Evolutionary conservation across 2,113 vertebrate genomes (phyloP).

Genomic region (Cinclus cinclus): DNA sequence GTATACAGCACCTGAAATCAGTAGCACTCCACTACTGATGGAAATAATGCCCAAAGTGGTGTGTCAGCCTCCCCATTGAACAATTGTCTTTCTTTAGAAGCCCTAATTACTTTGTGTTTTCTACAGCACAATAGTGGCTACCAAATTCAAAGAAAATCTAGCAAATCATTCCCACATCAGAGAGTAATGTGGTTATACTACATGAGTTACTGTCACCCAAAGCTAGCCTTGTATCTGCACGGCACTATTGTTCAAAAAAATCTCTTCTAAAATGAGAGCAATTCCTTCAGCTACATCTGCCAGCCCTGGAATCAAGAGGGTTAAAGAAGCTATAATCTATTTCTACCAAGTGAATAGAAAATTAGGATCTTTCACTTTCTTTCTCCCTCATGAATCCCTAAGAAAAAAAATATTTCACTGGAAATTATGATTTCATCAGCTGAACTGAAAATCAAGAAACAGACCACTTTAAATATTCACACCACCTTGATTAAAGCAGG

Average conservation of each 20-base stretch:
- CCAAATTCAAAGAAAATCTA: not conserved
- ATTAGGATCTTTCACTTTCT: slow-evolving; percentile 37
- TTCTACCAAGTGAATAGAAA: slow-evolving; percentile 52
- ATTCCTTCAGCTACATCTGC: not conserved
- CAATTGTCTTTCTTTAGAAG: not conserved
- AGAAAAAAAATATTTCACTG: slow-evolving; percentile 56
- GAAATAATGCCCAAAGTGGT: not conserved
- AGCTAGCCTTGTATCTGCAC: not conserved
- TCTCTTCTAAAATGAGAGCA: not conserved
- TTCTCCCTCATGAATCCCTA: slow-evolving; percentile 35
- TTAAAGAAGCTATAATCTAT: slow-evolving; percentile 39
- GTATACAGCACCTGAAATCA: not conserved
- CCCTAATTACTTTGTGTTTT: not conserved
- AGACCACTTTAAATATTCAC: slow-evolving; percentile 71
- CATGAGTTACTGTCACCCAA: not conserved
- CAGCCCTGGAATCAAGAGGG: slow-evolving; percentile 1
- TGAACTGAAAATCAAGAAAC: slow-evolving; percentile 72
- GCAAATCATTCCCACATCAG: not conserved
- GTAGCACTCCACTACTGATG: not conserved
- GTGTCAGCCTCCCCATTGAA: not conserved
- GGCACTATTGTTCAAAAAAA: not conserved
- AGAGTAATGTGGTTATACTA: not conserved
- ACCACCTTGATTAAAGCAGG: slow-evolving; percentile 74
- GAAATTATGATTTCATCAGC: slow-evolving; percentile 76
- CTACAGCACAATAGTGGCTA: not conserved